Base-by-base conservation (phyloP, 2,888 invertebrate species). In the Oscheius onirici region DNA sequence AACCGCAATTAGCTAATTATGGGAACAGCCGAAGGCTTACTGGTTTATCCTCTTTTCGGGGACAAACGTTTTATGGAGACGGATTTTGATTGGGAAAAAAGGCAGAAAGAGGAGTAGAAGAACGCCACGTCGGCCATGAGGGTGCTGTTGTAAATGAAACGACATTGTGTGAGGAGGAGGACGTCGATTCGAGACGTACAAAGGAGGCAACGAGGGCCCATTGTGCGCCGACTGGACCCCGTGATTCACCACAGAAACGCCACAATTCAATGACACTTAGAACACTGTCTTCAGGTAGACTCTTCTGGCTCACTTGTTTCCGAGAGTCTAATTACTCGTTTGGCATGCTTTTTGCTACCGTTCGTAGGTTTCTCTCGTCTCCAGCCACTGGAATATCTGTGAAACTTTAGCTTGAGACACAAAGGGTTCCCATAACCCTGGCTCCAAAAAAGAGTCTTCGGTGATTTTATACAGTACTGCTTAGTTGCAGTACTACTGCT, bases 201-300 rank as follows among this genome's bases (percentile, higher is more conserved):
- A 63, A 63, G 63, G 63, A 63, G 63, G 63, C 63, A 63, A 63
- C 63, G 63, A 63, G 63, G 63, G 63, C 49, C 63, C 63, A 63
- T 63, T 63, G 63, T 63, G 63, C 63, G 49, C 63, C 63, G 63
- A 63, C 63, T 63, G 63, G 63, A 63, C 63, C 63, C 41, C 63
- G 63, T 63, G 63, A 63, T 63, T 63, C 63, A 63, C 15, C 63
- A 24, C 24, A n/a, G 26, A 63, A 63, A 17, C 44, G 34, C 49
- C 49, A 46, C 46, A 63, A 63, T 63, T 28, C 44, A 44, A 60
- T 24, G 26, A 15, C 44, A 60, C 44, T 24, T 44, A 34, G 34
- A 3, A 34, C 34, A 34, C 34, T 34, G 17, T 17, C 49, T 49
- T 49, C 49, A 49, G 22, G 15, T 17, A 1, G 10, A 6, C 10